Base-by-base conservation (phyloP, 2,113 vertebrate genomes). In the Chrysemys picta region DNA sequence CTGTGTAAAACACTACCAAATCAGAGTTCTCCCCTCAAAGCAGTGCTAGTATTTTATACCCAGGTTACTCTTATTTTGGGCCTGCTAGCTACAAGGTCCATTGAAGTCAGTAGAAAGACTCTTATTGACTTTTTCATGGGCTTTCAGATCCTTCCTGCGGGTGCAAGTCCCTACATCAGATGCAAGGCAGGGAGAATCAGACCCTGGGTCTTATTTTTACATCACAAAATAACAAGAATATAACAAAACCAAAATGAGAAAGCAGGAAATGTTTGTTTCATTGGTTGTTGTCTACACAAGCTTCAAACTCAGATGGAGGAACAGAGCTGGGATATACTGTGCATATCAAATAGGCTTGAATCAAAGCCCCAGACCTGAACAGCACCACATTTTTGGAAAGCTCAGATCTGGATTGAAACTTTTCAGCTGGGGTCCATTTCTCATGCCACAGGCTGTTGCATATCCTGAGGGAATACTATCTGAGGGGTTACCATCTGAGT, bases 171-270 rank as follows among this genome's bases (percentile, higher is more conserved):
- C 42, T 47, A 27, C 42, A 27, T 72, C n/a, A 62, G 87, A 91
- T 89, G 54, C 0, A 1, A 65, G 72, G 72, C 4, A 1, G 84
- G 91, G 84, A 96, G 88, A 91, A 89, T 82, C 82, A 91, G 80
- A 72, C 45, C 49, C 80, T 96, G 82, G 65, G 92, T 95, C 89
- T 92, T 69, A 89, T 97, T 89, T 89, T 95, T 38, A 49, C 42
- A 84, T 78, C 62, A 21, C 78, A 94, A 88, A 84, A 45, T 80
- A 69, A 47, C 21, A 1, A 1, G 27, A 82, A 88, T 80, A n/a
- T 9, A 90, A 85, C 76, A 86, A 95, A 62, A 93, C 89, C 96
- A 95, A 97, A 96, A 96, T 94, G 94, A 96, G 95, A 94, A 95
- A 94, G 89, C 0, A 45, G 92, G 47, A 82, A 81, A 38, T 65